Conservation (phyloP, 2,888 invertebrate genomes). For the Erebia palarica region DNA sequence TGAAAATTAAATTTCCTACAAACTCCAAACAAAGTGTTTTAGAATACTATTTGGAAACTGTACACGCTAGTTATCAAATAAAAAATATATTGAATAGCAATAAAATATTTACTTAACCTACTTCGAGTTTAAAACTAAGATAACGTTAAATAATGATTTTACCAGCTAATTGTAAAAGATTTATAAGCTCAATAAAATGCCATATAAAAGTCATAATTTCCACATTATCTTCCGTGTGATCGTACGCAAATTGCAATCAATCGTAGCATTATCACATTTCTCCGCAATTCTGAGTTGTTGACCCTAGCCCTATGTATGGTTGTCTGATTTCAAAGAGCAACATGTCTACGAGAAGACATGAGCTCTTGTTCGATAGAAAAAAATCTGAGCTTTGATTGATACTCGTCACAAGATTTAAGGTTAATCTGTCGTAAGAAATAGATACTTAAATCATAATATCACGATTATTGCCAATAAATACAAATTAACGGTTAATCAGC, state of each 20-base stretch:
- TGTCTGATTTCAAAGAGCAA: neutral
- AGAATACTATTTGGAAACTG: too few species aligned
- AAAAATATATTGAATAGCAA: neutral
- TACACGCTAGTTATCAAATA: too few species aligned
- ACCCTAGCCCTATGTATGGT: conserved; percentile 55
- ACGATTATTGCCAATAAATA: neutral
- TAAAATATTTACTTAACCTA: neutral
- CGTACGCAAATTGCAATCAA: conserved; percentile 33
- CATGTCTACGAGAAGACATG: neutral
- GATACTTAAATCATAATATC: too few species aligned
- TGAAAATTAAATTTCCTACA: too few species aligned
- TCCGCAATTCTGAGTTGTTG: conserved; percentile 27
- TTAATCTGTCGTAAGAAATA: too few species aligned
- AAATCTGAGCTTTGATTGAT: too few species aligned
- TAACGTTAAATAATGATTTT: neutral
- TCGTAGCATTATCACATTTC: conserved; percentile 31
- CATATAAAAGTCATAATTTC: conserved; percentile 22
- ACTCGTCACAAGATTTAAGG: too few species aligned
- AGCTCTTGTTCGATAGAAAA: neutral
- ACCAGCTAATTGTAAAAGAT: conserved; percentile 15
- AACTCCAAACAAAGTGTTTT: too few species aligned
- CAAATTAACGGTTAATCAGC: neutral
- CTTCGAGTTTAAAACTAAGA: neutral
- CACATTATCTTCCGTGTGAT: conserved; percentile 31
- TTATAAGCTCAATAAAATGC: conserved; percentile 25